A percentile compares a stretch with the other conserved stretches of the same genome.
These are phyloP conservation scores for Ditylenchus dipsaci DNA, from an alignment of 1,140 invertebrate species.

Conservation along the genomic window DNA sequence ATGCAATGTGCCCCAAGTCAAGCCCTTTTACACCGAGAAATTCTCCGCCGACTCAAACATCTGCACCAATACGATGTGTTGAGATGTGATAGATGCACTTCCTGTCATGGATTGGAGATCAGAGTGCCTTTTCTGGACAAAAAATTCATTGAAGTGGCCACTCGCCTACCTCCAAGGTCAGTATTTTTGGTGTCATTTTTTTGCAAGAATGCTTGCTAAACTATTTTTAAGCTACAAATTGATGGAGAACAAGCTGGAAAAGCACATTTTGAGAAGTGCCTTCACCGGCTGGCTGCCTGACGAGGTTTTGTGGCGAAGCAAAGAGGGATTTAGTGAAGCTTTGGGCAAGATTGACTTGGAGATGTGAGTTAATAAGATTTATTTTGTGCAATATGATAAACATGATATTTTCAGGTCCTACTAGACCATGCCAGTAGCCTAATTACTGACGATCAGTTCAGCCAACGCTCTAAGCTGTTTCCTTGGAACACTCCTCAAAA, in stretches of 20 bases:
- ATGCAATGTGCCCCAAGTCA: constrained; percentile 55
- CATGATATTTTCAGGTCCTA: constrained; percentile 20
- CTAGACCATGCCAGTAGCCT: constrained; percentile 37
- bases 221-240: constrained; percentile 45
- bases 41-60: constrained; percentile 47
- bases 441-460: constrained; percentile 44
- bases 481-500: constrained; percentile 51
- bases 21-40: constrained; percentile 52
- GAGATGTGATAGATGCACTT: constrained; percentile 53
- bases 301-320: constrained; percentile 55
- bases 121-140: constrained; percentile 57
- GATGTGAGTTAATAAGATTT: constrained; percentile 33
- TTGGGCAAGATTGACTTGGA: constrained; percentile 52
- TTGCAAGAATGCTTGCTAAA: constrained; percentile 12
- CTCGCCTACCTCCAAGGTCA: constrained; percentile 46
- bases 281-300: constrained; percentile 52
- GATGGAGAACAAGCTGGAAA: constrained; percentile 49
- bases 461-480: constrained; percentile 34
- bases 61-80: constrained; percentile 57
- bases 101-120: constrained; percentile 57
- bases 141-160: constrained; percentile 52
- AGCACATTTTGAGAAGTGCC: constrained; percentile 49
- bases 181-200: background rate
- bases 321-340: constrained; percentile 56
- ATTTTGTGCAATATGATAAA: too few relatives aligned